Percentiles rank a stretch among this genome's conserved stretches.
phyloP scores from a whole-genome alignment of 2,797 vertebrate genomes.

The Craterocephalus amniculus region DNA sequence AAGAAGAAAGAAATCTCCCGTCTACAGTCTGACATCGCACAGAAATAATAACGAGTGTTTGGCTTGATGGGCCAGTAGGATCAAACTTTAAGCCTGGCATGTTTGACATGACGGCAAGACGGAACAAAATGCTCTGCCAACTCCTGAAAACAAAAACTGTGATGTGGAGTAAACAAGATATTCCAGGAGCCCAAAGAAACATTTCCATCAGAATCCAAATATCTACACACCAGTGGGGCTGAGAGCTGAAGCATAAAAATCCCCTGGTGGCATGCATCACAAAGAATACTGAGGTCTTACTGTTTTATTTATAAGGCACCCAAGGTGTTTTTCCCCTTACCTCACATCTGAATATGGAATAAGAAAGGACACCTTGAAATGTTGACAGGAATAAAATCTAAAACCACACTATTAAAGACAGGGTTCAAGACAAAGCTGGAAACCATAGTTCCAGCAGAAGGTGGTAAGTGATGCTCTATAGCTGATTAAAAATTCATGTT shows the following conservation, averaged over 20 bases:
- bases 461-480: conserved; percentile 25
- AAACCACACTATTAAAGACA: conserved; percentile 44
- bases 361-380: conserved; percentile 73
- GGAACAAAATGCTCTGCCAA: conserved; percentile 64
- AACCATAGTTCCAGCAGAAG: conserved; percentile 27
- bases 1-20: conserved; percentile 9
- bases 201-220: conserved; percentile 61
- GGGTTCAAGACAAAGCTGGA: conserved; percentile 31
- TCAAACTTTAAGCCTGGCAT: conserved; percentile 45
- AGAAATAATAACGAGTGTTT: conserved; percentile 51
- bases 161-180: conserved; percentile 52
- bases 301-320: conserved; percentile 78
- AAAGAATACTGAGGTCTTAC: conserved; percentile 60
- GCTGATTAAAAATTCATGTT: conserved; percentile 3
- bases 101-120: conserved; percentile 50
- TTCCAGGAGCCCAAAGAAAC: conserved; percentile 51
- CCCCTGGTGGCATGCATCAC: conserved; percentile 67
- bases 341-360: conserved; percentile 69
- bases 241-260: conserved; percentile 60
- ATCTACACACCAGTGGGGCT: conserved; percentile 56
- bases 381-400: conserved; percentile 66
- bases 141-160: conserved; percentile 54
- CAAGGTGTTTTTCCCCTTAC: conserved; percentile 46
- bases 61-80: conserved; percentile 42
- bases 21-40: conserved; percentile 36